These are phyloP conservation scores for Rhopalosiphum nymphaeae DNA, from an alignment of 2,888 invertebrate species.

Conservation along the genomic window DNA sequence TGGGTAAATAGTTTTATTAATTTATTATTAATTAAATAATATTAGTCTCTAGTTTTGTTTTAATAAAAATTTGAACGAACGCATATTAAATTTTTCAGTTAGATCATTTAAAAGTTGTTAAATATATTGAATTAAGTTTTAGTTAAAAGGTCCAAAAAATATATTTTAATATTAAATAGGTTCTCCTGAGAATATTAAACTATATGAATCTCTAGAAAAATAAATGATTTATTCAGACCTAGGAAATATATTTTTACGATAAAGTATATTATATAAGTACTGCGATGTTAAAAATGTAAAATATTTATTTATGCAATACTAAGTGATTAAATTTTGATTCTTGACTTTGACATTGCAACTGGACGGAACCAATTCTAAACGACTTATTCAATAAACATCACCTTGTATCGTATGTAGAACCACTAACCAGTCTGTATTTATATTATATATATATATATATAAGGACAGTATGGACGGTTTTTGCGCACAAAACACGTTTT, in stretches of 20 bases:
- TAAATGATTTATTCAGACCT: background rate
- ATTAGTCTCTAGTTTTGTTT: background rate
- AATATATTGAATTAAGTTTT: background rate
- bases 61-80: background rate
- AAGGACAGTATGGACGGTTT: background rate
- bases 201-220: background rate
- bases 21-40: background rate
- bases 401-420: background rate
- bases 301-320: background rate
- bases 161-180: background rate
- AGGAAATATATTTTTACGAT: background rate
- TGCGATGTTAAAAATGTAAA: background rate
- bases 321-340: background rate
- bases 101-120: background rate
- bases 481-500: constrained; percentile 36
- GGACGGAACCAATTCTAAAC: background rate
- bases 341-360: background rate
- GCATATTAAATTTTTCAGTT: background rate
- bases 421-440: background rate
- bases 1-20: background rate
- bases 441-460: background rate
- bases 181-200: background rate
- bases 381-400: background rate
- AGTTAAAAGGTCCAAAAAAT: background rate
- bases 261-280: background rate